phyloP scores from a whole-genome alignment of 2,888 invertebrate genomes.

The Anodontia alba region DNA sequence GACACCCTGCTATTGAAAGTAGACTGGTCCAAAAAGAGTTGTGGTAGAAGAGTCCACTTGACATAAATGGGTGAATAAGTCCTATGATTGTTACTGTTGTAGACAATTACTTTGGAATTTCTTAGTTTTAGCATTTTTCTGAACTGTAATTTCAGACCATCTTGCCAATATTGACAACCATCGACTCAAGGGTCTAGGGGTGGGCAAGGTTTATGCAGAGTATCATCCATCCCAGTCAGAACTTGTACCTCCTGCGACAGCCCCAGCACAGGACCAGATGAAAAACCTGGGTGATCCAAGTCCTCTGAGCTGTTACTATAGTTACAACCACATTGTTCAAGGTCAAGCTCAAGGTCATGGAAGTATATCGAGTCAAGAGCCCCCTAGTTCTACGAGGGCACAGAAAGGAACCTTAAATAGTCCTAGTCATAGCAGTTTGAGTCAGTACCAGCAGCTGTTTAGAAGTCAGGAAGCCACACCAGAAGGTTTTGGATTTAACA shows the following conservation, averaged over 20 bases:
- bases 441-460: not conserved
- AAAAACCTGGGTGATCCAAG: not conserved
- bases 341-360: not conserved
- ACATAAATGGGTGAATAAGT: no score
- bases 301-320: not conserved
- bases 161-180: slow-evolving; percentile 52
- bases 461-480: not conserved
- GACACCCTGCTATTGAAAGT: no score
- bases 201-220: slow-evolving; percentile 54
- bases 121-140: no score
- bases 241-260: not conserved
- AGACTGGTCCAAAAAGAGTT: no score
- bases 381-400: not conserved
- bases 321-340: not conserved
- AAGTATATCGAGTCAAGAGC: not conserved
- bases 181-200: slow-evolving; percentile 58
- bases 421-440: not conserved
- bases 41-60: no score
- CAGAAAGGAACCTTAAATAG: not conserved
- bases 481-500: not conserved
- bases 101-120: no score
- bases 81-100: no score
- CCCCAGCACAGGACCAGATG: not conserved
- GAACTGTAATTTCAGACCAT: slow-evolving; percentile 53
- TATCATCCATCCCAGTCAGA: slow-evolving; percentile 38